Percentiles rank a stretch among this genome's conserved stretches.
phyloP scores from a whole-genome alignment of 2,113 vertebrate species.

The Fregetta grallaria region DNA sequence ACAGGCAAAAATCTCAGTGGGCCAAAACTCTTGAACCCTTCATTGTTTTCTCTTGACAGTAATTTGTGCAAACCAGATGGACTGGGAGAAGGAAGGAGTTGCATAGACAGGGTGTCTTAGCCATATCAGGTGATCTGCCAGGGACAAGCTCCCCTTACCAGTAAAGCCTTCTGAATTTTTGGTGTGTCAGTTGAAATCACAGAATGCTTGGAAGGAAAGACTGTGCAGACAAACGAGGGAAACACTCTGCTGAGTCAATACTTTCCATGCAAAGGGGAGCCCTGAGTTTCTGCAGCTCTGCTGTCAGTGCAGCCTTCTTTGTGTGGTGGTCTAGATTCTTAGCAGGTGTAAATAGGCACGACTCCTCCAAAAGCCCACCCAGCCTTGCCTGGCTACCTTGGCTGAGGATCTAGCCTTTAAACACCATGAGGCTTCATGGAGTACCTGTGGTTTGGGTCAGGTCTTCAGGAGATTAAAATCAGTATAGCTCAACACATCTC shows the following conservation, averaged over 20 bases:
- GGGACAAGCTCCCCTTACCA: background rate
- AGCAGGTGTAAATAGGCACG: background rate
- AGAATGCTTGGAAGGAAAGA: background rate
- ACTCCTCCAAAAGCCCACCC: background rate
- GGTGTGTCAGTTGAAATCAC: background rate
- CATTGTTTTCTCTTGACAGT: background rate
- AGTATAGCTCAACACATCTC: background rate
- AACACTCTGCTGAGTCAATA: background rate
- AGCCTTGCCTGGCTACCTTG: background rate
- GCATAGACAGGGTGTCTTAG: background rate
- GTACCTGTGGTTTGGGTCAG: background rate
- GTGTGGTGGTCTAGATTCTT: background rate
- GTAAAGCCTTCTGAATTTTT: background rate
- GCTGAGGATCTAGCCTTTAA: background rate
- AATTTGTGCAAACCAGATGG: background rate
- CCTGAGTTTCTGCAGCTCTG: background rate
- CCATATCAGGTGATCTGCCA: background rate
- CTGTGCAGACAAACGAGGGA: background rate
- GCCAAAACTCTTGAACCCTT: background rate
- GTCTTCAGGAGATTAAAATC: background rate
- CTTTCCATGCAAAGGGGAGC: background rate
- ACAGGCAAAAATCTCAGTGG: fast-evolving
- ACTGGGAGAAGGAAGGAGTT: background rate
- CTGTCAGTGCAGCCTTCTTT: background rate
- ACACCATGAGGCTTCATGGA: background rate